Conservation (phyloP, 2,113 vertebrate genomes). For the Calidris pugnax region DNA sequence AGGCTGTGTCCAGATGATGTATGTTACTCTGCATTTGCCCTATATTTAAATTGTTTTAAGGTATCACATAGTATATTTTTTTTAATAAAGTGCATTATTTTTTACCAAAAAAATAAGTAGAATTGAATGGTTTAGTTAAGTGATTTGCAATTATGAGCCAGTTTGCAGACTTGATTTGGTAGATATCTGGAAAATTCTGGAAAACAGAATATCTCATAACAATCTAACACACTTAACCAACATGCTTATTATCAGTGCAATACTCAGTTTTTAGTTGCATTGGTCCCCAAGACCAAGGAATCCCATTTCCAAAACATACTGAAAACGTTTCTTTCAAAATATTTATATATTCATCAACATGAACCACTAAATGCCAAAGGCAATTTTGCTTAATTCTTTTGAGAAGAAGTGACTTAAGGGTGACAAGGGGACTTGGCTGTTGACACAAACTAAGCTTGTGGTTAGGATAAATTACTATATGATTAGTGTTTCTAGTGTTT, state of each 20-base stretch:
- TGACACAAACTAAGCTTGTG: not conserved
- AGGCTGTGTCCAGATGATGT: not conserved
- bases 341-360: not conserved
- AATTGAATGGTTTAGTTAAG: not conserved
- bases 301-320: not conserved
- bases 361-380: not conserved
- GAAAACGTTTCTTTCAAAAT: not conserved
- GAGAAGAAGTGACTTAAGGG: not conserved
- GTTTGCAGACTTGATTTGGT: not conserved
- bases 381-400: not conserved
- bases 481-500: not conserved
- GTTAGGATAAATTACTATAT: not conserved
- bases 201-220: rapidly evolving
- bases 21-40: not conserved
- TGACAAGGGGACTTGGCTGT: not conserved
- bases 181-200: not conserved
- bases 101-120: not conserved
- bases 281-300: not conserved
- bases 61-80: not conserved
- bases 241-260: not conserved
- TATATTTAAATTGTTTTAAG: not conserved
- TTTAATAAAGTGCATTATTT: not conserved
- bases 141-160: not conserved
- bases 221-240: not conserved
- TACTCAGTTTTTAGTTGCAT: not conserved